These are phyloP conservation scores for Saccopteryx bilineata DNA, from an alignment of 2,113 vertebrate genomes.

Conservation along the genomic window DNA sequence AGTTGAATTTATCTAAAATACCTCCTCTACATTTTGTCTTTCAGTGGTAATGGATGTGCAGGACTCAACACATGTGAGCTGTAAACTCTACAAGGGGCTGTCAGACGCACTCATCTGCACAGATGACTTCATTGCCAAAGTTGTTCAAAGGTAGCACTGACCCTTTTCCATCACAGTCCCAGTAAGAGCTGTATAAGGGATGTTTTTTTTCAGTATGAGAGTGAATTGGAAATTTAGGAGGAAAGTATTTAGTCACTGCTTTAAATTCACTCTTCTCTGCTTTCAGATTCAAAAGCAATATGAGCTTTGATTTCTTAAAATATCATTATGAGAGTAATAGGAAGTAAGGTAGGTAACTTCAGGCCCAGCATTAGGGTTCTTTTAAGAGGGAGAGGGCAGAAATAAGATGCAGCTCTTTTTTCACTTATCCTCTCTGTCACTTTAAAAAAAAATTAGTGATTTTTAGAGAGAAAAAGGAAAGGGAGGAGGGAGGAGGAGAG, in stretches of 20 bases:
- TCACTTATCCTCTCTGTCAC: not conserved
- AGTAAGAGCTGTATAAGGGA: constrained; percentile 38
- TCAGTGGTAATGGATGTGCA: constrained; percentile 99
- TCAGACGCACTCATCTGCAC: constrained; percentile 99
- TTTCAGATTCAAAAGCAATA: constrained; percentile 40
- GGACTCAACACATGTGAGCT: constrained; percentile 96
- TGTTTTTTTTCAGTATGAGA: constrained; percentile 39
- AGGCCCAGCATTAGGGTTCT: not conserved
- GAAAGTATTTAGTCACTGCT: constrained; percentile 49
- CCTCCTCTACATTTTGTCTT: constrained; percentile 77
- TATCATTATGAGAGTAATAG: not conserved
- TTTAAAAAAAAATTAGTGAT: too few relatives aligned
- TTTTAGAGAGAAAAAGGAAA: too few relatives aligned
- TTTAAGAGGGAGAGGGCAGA: constrained; percentile 23
- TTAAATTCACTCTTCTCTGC: constrained; percentile 44
- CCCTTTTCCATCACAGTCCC: constrained; percentile 47
- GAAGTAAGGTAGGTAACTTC: constrained; percentile 55
- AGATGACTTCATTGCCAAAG: constrained; percentile 99
- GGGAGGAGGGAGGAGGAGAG: too few relatives aligned
- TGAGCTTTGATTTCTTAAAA: not conserved
- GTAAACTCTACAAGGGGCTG: constrained; percentile 97
- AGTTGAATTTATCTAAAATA: constrained; percentile 42
- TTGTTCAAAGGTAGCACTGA: constrained; percentile 95
- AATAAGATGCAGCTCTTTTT: constrained; percentile 34
- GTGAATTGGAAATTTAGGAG: constrained; percentile 54